phyloP scores from a whole-genome alignment of 1,140 invertebrate species.

The Caerostris darwini region DNA sequence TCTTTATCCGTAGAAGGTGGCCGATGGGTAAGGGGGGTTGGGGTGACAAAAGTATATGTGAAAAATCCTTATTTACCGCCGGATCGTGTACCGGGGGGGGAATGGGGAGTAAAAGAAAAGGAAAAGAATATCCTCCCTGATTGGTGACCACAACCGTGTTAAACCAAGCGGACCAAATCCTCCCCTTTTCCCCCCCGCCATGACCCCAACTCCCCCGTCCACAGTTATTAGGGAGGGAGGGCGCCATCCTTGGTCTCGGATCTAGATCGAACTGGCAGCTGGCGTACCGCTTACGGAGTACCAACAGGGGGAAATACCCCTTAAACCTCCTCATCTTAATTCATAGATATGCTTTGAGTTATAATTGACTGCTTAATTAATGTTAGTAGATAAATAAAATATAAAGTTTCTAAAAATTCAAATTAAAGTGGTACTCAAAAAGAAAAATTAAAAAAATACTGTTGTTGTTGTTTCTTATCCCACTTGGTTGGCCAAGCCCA shows the following conservation, averaged over 20 bases:
- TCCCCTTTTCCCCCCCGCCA: background rate
- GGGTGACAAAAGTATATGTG: constrained; percentile 37
- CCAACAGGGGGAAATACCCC: no score
- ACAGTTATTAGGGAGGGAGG: constrained; percentile 17
- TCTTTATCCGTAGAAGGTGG: background rate
- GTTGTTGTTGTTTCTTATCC: no score
- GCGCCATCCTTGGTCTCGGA: constrained; percentile 34
- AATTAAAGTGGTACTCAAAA: no score
- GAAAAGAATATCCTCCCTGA: constrained; percentile 50
- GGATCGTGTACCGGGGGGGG: background rate
- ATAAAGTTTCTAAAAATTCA: no score
- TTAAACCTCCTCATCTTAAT: no score
- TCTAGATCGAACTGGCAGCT: no score
- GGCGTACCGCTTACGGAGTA: no score
- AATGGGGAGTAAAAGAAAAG: background rate
- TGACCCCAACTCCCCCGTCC: constrained; percentile 53
- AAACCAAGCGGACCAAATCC: constrained; percentile 74
- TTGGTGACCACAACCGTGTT: constrained; percentile 76
- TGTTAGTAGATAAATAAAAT: no score
- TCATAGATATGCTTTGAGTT: no score
- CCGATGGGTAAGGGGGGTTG: background rate
- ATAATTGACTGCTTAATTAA: no score
- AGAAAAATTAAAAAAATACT: no score
- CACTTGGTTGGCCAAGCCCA: no score
- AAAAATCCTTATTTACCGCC: constrained; percentile 77